Percentiles rank a stretch among this genome's conserved stretches.
phyloP scores from a whole-genome alignment of 2,113 vertebrate genomes.

The Zootoca vivipara region DNA sequence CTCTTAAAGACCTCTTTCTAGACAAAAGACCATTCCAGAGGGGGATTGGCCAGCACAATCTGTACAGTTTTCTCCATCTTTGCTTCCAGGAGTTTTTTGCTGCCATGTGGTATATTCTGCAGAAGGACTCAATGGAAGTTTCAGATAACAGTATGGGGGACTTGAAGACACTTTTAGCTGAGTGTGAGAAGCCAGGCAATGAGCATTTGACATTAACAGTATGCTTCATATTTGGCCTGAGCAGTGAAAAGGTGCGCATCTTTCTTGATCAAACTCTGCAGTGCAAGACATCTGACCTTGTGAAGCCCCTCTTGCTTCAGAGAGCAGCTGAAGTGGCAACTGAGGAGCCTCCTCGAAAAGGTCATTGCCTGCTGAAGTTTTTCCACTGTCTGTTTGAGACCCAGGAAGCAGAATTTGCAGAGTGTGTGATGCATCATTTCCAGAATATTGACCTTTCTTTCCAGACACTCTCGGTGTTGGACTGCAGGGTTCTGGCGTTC shows the following conservation, averaged over 20 bases:
- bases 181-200: not conserved
- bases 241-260: not conserved
- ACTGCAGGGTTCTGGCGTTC: conserved; percentile 18
- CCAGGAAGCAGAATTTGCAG: conserved; percentile 36
- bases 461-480: not conserved
- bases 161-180: not conserved
- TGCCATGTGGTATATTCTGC: conserved; percentile 32
- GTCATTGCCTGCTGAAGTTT: not conserved
- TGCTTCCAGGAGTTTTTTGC: conserved; percentile 60
- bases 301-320: conserved; percentile 1
- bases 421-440: conserved; percentile 19
- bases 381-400: conserved; percentile 42
- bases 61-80: conserved; percentile 57
- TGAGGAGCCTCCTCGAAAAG: not conserved
- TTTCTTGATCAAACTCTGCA: not conserved
- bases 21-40: conserved; percentile 19
- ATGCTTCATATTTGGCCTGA: conserved; percentile 37
- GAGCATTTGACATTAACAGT: conserved; percentile 8
- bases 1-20: conserved; percentile 42
- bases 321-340: not conserved
- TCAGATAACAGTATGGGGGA: not conserved
- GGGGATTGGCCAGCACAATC: not conserved
- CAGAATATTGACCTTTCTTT: not conserved
- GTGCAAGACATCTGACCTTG: not conserved
- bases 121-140: not conserved